Evolutionary conservation across 2,888 invertebrate species (phyloP), one percentile per base, ranked within the genome.

Genomic region (Drosophila colorata): DNA sequence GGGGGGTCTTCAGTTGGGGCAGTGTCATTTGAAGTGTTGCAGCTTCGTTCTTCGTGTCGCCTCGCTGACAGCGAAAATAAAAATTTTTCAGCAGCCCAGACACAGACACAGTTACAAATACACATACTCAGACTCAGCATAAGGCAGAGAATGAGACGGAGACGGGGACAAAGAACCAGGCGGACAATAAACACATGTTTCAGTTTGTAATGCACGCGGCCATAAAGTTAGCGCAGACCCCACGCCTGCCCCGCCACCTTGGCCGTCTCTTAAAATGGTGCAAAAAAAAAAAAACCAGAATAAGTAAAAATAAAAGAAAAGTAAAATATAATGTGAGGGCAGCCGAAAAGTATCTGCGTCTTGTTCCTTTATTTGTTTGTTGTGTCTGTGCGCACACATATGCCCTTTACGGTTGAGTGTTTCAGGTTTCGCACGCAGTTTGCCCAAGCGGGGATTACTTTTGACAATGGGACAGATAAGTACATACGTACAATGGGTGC

Each of bases 161-260:
- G 41, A 18, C n/a, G 14, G 40, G 52, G 25, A 43, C 44, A 47
- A 51, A 31, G 67, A 28, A 58, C 13, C 51, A 46, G 67, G 60
- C 44, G 81, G 87, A 88, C 87, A 88, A 88, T 88, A 88, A 88
- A 88, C 88, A 88, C 88, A 88, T 88, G 90, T 89, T 88, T 79
- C 86, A 80, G 78, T 82, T 85, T 89, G 87, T 84, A 86, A 88
- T 84, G 81, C 87, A 74, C 67, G 81, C 65, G 74, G 76, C 84
- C 88, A 69, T 85, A 85, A 85, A 85, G 84, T 84, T 84, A 64
- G 37, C 63, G 23, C 64, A 58, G 18, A 40, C 25, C 4, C 23
- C 11, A 28, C 28, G 28, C 9, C 13, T 20, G 7, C 11, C 51
- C 18, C 23, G 16, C 14, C 60, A 14, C 25, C 49, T 23, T 37